Evolutionary conservation across 2,113 vertebrate genomes (phyloP).

Genomic region (Limnothrissa miodon): DNA sequence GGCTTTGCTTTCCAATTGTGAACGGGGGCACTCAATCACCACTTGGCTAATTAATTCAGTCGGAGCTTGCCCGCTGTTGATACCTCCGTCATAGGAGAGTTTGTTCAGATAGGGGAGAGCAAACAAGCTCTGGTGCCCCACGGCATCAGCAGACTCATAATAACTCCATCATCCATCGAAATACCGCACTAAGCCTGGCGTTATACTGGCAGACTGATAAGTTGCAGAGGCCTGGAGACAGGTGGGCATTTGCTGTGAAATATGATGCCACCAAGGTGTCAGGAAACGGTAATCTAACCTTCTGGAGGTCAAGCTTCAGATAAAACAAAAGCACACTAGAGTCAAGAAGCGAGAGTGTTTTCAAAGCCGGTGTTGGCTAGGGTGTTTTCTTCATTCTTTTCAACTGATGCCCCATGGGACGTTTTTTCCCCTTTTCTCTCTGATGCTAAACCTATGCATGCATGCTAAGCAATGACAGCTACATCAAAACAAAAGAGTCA

Average conservation of each 20-base stretch:
- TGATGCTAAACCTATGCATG: not conserved
- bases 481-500: not conserved
- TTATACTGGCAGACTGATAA: not conserved
- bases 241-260: not conserved
- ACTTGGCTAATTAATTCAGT: slow-evolving; percentile 3
- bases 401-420: not conserved
- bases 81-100: not conserved
- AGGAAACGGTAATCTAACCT: not conserved
- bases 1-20: slow-evolving; percentile 1
- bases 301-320: slow-evolving; percentile 6
- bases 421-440: not conserved
- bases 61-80: not conserved
- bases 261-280: not conserved
- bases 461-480: not conserved
- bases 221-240: slow-evolving; percentile 19
- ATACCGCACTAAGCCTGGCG: not conserved
- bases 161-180: not conserved
- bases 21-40: not conserved
- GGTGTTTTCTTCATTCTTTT: not conserved
- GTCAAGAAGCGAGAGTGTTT: not conserved
- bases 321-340: slow-evolving; percentile 7
- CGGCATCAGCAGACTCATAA: not conserved
- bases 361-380: not conserved
- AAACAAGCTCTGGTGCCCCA: not conserved
- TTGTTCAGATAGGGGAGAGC: slow-evolving; percentile 3